Base-by-base conservation (phyloP, 2,113 vertebrate genomes). In the Paramormyrops kingsleyae region DNA sequence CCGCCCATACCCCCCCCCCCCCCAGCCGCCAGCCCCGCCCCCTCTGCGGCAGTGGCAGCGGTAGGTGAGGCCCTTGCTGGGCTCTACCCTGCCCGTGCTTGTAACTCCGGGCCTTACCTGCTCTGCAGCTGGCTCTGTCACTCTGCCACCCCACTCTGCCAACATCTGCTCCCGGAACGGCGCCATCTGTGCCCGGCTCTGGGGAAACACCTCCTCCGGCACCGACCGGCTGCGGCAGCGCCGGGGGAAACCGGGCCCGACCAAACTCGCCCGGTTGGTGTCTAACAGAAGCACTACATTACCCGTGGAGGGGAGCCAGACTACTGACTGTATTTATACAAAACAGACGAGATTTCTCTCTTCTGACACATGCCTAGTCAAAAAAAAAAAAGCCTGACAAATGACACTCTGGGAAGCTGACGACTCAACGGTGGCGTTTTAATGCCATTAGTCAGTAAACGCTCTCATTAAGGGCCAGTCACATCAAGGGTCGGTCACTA, bases 121-220 rank as follows among this genome's bases (percentile, higher is more conserved):
- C 83, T 90, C 89, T 92, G 90, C 93, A 93, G 94, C 94, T 94
- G 93, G 92, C 93, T 92, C 91, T 89, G 92, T 93, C 93, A 93
- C 92, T 92, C 94, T 93, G 92, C 87, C 92, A 93, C 93, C 91
- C 89, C 93, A 93, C 92, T 92, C 93, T 93, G 93, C 92, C 94
- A 95, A 95, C 96, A 96, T 95, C 95, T 96, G 96, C 94, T 95
- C 93, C 92, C 92, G 93, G 95, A 92, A 95, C 92, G 39, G 90
- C 31, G 93, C 94, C 95, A 96, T 95, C 95, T 96, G 96, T 90
- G 92, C 85, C 2, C 62, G 80, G 91, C 90, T 93, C 92, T 88
- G 93, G 94, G 91, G 92, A 91, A 84, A 90, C 90, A 83, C 92
- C 92, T 90, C 92, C 89, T 88, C 91, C 42, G 17, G 94, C 93